Conservation (phyloP, 2,113 vertebrate genomes). For the Furnarius figulus region DNA sequence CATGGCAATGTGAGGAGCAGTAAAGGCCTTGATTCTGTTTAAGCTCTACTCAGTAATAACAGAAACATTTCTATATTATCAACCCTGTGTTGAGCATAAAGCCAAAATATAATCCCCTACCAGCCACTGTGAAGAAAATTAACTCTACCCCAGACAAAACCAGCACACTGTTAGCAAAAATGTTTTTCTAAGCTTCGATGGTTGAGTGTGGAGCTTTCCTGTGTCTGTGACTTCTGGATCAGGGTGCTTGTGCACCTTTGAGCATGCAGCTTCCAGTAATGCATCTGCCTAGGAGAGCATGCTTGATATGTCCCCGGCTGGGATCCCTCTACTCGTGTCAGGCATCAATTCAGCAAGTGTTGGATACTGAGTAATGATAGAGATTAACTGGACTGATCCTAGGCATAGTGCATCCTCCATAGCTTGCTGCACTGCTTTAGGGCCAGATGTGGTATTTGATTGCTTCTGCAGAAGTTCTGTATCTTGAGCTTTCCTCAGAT, state of each 20-base stretch:
- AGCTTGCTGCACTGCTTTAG: neutral
- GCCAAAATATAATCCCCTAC: neutral
- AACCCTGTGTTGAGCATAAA: neutral
- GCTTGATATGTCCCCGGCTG: no score
- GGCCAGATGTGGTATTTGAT: neutral
- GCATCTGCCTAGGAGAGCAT: neutral
- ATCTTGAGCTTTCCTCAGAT: neutral
- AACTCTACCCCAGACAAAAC: neutral
- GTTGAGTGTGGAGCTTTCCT: neutral
- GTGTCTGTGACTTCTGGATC: neutral
- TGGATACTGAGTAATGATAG: neutral
- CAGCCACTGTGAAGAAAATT: neutral
- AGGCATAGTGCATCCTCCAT: neutral
- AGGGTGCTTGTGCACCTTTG: neutral
- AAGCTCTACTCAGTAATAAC: neutral
- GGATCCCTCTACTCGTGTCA: rapidly evolving
- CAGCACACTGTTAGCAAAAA: neutral
- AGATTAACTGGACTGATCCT: neutral
- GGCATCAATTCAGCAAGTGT: rapidly evolving
- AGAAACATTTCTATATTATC: neutral
- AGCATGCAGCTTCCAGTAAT: neutral
- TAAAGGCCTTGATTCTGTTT: neutral
- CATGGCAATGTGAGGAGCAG: neutral
- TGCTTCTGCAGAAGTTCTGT: neutral
- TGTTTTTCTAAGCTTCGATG: neutral